Conservation (phyloP, 2,113 vertebrate species). For the Siniperca chuatsi region DNA sequence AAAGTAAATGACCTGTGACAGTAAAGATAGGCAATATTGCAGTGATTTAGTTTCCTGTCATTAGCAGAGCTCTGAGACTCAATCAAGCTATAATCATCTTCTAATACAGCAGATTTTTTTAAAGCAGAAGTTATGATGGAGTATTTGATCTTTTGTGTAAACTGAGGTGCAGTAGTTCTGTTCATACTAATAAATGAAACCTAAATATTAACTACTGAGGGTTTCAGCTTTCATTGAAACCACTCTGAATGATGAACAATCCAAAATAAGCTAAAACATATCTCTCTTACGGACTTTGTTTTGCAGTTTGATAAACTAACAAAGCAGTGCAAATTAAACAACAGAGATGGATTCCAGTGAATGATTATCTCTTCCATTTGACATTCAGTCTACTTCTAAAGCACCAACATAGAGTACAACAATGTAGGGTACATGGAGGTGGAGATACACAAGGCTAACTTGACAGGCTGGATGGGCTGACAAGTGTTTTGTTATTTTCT, state of each 20-base stretch:
- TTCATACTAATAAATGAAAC: background rate
- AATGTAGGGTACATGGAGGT: background rate
- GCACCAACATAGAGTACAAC: background rate
- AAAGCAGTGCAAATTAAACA: background rate
- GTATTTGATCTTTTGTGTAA: background rate
- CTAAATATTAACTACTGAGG: background rate
- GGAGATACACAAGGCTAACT: background rate
- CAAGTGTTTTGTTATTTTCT: slow-evolving; percentile 21
- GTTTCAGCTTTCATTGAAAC: background rate
- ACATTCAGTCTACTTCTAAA: background rate
- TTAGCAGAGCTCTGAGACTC: background rate
- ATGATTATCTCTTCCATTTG: background rate
- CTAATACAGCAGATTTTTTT: background rate
- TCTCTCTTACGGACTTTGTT: background rate
- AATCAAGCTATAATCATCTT: background rate
- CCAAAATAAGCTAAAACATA: background rate
- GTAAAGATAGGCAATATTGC: slow-evolving; percentile 14
- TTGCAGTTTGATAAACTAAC: background rate
- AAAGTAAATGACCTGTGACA: slow-evolving; percentile 6
- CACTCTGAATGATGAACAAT: background rate
- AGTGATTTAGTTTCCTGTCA: slow-evolving; percentile 31
- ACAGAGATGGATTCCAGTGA: background rate
- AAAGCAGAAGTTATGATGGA: background rate
- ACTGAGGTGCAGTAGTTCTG: background rate
- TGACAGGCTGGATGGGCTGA: background rate